phyloP scores from a whole-genome alignment of 2,888 invertebrate genomes.

The Eilema depressum region DNA sequence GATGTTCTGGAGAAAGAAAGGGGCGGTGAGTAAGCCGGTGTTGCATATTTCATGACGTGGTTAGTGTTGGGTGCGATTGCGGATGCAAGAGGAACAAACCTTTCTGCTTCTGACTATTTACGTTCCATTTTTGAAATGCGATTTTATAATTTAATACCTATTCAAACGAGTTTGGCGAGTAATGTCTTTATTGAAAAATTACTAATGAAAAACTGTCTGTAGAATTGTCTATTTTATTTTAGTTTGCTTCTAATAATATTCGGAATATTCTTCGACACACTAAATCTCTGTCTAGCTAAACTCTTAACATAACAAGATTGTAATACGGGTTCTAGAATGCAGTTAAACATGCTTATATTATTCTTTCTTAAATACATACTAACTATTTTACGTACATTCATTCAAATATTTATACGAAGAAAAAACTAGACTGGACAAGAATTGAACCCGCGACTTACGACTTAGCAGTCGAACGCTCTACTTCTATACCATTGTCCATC shows the following conservation, averaged over 20 bases:
- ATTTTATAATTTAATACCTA: background rate
- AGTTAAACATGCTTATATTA: background rate
- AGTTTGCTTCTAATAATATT: background rate
- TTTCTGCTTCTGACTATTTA: background rate
- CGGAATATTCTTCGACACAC: background rate
- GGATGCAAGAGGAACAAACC: constrained; percentile 11
- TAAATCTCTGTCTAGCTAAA: background rate
- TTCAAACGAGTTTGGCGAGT: no score
- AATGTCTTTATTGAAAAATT: no score
- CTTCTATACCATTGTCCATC: background rate
- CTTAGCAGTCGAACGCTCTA: background rate
- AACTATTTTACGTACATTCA: no score
- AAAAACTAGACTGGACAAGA: background rate
- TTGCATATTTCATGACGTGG: constrained; percentile 42
- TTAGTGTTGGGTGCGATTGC: constrained; percentile 10
- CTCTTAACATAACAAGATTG: background rate
- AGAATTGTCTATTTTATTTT: background rate
- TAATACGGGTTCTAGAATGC: background rate
- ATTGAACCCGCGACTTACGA: background rate
- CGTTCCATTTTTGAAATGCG: constrained; percentile 5
- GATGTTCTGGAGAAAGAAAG: constrained; percentile 21
- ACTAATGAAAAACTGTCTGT: no score
- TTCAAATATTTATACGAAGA: background rate
- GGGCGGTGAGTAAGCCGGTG: constrained; percentile 13
- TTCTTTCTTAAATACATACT: background rate